These are phyloP conservation scores for Numenius phaeopus DNA, from an alignment of 2,797 vertebrate genomes.

Conservation along the genomic window DNA sequence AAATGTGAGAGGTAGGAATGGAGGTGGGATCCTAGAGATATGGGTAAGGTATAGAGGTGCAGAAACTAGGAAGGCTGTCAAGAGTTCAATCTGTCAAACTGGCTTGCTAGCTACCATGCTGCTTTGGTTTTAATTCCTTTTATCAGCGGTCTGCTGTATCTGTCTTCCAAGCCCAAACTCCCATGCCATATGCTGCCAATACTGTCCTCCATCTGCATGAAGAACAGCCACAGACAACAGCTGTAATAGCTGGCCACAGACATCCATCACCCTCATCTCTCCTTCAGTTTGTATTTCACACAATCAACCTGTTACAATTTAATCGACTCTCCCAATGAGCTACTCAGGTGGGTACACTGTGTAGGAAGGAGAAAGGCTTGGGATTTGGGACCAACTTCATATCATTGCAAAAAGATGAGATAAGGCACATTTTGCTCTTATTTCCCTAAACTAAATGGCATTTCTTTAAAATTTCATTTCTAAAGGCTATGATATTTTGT, in stretches of 20 bases:
- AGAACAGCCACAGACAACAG: background rate
- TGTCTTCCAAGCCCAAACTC: background rate
- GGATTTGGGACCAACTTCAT: background rate
- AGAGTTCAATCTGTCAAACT: background rate
- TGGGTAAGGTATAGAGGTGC: background rate
- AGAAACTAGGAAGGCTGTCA: background rate
- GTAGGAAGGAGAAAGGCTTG: background rate
- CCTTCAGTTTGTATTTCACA: constrained; percentile 64
- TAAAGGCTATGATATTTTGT: constrained; percentile 2
- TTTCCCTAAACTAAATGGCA: background rate
- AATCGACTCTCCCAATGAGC: background rate
- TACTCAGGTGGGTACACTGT: background rate
- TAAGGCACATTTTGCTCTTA: background rate
- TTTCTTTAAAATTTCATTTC: background rate
- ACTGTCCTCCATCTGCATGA: constrained; percentile 9
- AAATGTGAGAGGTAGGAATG: background rate
- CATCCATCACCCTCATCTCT: constrained; percentile 66
- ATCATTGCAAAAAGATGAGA: background rate
- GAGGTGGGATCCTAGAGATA: background rate
- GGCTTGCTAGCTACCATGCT: background rate
- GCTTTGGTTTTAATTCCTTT: constrained; percentile 23
- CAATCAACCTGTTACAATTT: constrained; percentile 61
- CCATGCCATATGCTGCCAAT: constrained; percentile 1
- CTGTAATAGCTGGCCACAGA: background rate
- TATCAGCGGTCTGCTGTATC: background rate